These are phyloP conservation scores for Drosophila busckii DNA, from an alignment of 1,140 invertebrate genomes.

Conservation along the genomic window DNA sequence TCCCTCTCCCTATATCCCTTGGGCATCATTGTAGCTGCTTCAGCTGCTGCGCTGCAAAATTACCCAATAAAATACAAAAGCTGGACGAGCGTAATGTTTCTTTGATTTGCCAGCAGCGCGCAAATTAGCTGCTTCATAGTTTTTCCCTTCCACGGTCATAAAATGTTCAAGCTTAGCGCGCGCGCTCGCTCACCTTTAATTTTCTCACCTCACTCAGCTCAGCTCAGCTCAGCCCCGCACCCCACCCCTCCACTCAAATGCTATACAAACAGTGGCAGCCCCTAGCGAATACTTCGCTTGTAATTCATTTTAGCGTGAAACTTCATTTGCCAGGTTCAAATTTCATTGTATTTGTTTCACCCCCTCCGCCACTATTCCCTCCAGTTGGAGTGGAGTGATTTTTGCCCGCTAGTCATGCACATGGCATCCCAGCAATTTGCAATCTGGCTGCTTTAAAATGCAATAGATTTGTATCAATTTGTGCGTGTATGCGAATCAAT, in stretches of 20 bases:
- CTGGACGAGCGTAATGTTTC: constrained; percentile 53
- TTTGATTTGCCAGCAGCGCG: constrained; percentile 64
- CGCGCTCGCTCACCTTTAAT: no score
- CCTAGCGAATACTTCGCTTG: constrained; percentile 42
- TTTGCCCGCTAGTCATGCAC: constrained; percentile 27
- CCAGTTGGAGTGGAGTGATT: no score
- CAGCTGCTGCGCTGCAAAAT: constrained; percentile 26
- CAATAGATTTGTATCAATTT: constrained; percentile 62
- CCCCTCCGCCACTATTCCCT: constrained; percentile 18
- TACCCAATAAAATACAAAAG: constrained; percentile 62
- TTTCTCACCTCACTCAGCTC: constrained; percentile 13
- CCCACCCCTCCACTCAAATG: constrained; percentile 28
- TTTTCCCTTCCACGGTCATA: constrained; percentile 36
- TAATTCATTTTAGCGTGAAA: constrained; percentile 69
- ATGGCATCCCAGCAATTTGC: constrained; percentile 33
- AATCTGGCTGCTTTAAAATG: constrained; percentile 41
- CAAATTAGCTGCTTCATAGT: constrained; percentile 66
- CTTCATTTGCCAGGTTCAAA: constrained; percentile 33
- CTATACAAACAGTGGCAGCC: constrained; percentile 22
- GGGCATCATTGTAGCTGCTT: background rate
- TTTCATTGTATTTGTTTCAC: constrained; percentile 12
- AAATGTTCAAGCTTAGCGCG: constrained; percentile 66
- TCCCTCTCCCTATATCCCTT: background rate
- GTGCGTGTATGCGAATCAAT: constrained; percentile 52
- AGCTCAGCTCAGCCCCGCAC: background rate